These are phyloP conservation scores for Tinea trinotella DNA, from an alignment of 2,888 invertebrate genomes.

Conservation along the genomic window DNA sequence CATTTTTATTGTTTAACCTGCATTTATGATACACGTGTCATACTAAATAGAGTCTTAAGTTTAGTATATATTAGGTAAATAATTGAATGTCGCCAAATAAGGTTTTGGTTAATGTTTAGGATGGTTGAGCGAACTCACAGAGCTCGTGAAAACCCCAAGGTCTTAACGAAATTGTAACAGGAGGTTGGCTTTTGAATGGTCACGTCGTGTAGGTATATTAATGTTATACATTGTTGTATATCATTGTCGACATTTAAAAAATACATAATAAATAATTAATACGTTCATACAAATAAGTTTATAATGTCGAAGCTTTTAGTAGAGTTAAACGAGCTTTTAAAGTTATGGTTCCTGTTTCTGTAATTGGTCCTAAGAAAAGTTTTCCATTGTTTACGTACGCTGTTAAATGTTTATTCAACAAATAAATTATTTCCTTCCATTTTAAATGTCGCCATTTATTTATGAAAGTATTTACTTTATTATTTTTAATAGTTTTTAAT, in stretches of 20 bases:
- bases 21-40: neutral
- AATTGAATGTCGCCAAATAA: neutral
- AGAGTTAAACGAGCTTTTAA: too few species aligned
- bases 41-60: conserved; percentile 6
- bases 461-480: too few species aligned
- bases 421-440: too few species aligned
- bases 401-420: too few species aligned
- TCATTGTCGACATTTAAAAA: conserved; percentile 24
- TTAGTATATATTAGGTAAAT: conserved; percentile 15
- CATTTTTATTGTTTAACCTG: conserved; percentile 8
- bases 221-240: conserved; percentile 18
- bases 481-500: too few species aligned
- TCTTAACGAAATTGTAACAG: conserved; percentile 46
- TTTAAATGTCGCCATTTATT: too few species aligned
- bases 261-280: neutral
- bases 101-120: conserved; percentile 17
- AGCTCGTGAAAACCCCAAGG: conserved; percentile 59
- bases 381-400: too few species aligned
- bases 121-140: conserved; percentile 24
- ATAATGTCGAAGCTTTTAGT: too few species aligned
- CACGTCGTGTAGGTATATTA: conserved; percentile 28
- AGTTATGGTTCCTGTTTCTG: too few species aligned
- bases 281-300: too few species aligned
- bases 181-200: conserved; percentile 35
- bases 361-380: too few species aligned